Conservation (phyloP, 2,888 invertebrate species). For the Apotomis capreana region DNA sequence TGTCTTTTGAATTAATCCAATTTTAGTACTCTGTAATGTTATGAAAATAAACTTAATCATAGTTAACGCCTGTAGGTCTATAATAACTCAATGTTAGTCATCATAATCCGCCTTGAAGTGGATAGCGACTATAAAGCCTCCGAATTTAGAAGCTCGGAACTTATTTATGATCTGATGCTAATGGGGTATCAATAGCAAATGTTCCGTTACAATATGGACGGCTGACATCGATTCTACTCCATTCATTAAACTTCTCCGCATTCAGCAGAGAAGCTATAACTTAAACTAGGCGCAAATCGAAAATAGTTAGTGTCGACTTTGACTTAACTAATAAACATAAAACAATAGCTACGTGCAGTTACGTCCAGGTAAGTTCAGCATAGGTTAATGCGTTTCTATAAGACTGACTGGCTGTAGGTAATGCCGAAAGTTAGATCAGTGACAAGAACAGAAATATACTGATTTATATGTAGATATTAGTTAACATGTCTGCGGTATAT, state of each 20-base stretch:
- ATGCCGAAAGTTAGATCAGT: too few relatives aligned
- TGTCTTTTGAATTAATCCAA: background rate
- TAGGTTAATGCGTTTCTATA: too few relatives aligned
- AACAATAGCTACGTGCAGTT: too few relatives aligned
- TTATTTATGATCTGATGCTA: slow-evolving; percentile 69
- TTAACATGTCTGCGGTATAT: too few relatives aligned
- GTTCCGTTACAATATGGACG: slow-evolving; percentile 62
- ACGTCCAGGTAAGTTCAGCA: too few relatives aligned
- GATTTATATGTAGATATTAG: too few relatives aligned
- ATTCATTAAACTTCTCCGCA: slow-evolving; percentile 64
- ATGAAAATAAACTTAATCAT: slow-evolving; percentile 21
- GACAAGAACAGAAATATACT: too few relatives aligned
- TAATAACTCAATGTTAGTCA: slow-evolving; percentile 45
- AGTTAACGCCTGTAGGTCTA: slow-evolving; percentile 14
- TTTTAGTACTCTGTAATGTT: slow-evolving; percentile 3
- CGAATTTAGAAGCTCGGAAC: slow-evolving; percentile 47
- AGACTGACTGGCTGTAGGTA: too few relatives aligned
- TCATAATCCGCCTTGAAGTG: slow-evolving; percentile 47
- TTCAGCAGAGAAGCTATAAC: slow-evolving; percentile 13
- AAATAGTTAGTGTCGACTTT: too few relatives aligned
- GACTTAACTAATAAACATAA: too few relatives aligned
- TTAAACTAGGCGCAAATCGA: slow-evolving; percentile 12
- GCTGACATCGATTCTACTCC: slow-evolving; percentile 51
- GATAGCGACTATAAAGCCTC: slow-evolving; percentile 49
- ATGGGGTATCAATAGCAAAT: slow-evolving; percentile 67